Evolutionary conservation across 1,140 invertebrate species (phyloP), one percentile per base, ranked within the genome.

Genomic region (Meloidogyne exigua): DNA sequence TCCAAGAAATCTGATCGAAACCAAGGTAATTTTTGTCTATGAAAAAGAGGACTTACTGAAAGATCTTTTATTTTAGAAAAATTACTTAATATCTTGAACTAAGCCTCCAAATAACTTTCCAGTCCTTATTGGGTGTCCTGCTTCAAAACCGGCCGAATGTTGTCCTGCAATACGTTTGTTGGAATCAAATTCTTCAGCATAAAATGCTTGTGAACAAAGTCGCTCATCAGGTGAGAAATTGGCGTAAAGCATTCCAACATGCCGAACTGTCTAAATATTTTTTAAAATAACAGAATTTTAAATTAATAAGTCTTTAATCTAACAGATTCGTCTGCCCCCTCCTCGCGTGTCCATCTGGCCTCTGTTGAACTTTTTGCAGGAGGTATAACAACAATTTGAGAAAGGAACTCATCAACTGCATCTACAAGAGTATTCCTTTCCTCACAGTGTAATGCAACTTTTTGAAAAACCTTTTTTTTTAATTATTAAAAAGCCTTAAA

Each of bases 1-100:
- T 89, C 89, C 32, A 82, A 87, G 71, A 88, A 88, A 75, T 90
- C 89, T 12, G 85, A 87, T n/a, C 80, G 49, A 74, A 88, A 89
- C 28, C 76, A 83, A 25, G 75, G 70, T 18, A 75, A 13, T 81
- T 83, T 83, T 32, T 64, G 73, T 57, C 82, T 84, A 62, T 49
- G 42, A 74, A 77, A 26, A 49, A 12, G 25, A 12, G 49, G 42
- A n/a, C n/a, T 18, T 0, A 68, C 4, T 68, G 11, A 13, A 67
- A 15, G n/a, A 42, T 10, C 63, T 9, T 23, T 18, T 68, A 18
- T n/a, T n/a, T 57, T 4, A 57, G 7, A 18, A 67, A 12, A 25
- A 78, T 62, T 13, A 84, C 81, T 75, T 75, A 11, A 82, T 62
- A 71, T 82, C 81, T 18, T 80, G 21, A 57, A 81, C 44, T 7